Evolutionary conservation across 2,888 invertebrate species (phyloP), one percentile per base, ranked within the genome.

Genomic region (Notocelia uddmanniana): DNA sequence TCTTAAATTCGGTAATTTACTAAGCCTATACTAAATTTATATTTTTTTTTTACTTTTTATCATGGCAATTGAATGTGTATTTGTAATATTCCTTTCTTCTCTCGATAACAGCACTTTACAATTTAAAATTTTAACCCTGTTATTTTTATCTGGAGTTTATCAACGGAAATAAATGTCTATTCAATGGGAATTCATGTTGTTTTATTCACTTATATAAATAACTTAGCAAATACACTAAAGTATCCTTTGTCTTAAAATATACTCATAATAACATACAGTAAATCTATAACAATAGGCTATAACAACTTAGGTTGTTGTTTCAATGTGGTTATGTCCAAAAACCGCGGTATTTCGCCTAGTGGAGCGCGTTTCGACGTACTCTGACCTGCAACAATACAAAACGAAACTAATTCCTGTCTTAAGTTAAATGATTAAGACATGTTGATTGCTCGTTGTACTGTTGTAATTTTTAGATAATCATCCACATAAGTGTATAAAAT

Each of bases 291-390:
- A 52, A 45, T 50, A 52, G 45, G 41, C 81, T 80, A 92, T 79
- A 96, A 89, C 73, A 96, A 91, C 87, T 96, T 96, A 0, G 96
- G 95, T 85, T 96, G 96, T 79, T 95, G 95, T 83, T 95, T 96
- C 64, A 96, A 89, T 59, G 95, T 95, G 55, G 96, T 95, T 74
- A 96, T 95, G 83, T 96, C 96, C 78, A 96, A 86, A 84, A 96
- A 95, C 84, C 94, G 95, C 45, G 94, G 94, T 52, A 95, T 89
- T 69, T 90, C 87, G 72, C 75, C 83, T 62, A 80, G 71, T 19
- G 80, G 78, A 1, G 79, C 79, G 0, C 81, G 78, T 73, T 76
- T 82, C 11, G 85, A 37, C 0, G 74, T 55, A 26, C 80, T 77
- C 21, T 76, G 55, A 77, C 85, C 92, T 92, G 79, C 21, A 87